Base-by-base conservation (phyloP, 1,140 invertebrate genomes). In the Hylyphantes graminicola region DNA sequence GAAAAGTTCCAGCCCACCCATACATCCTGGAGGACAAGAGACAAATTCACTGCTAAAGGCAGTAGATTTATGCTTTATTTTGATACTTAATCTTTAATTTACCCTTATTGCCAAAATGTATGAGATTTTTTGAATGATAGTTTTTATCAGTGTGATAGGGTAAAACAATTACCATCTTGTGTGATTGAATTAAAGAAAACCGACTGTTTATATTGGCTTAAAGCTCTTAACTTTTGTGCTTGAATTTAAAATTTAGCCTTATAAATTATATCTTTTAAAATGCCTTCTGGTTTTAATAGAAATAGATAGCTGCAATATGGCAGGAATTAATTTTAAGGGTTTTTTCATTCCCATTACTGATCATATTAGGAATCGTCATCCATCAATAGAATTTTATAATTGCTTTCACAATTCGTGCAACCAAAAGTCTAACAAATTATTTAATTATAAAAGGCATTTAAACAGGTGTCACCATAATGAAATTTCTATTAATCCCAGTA, bases 371-470 rank as follows among this genome's bases (percentile, higher is more conserved):
- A 73, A 10, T 13, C 19, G 50, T 9, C 70, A 73, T 73, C 70
- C 19, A 13, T 11, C 19, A 12, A 68, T 68, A 12, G 19, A 68
- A 51, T 13, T 13, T 73, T 73, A 50, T 51, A 53, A 50, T 35
- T 73, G 70, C 21, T 73, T 3, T 73, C 11, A 73, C 5, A 35
- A 51, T 3, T 50, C 12, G 2, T 73, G 70, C 50, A 73, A 53
- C 11, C 70, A 73, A 53, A 53, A 10, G 19, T 73, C 51, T 73
- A 73, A 2, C 4, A 73, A 73, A 19, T 53, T 73, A 50, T 73
- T 15, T 73, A 73, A 73, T 73, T 73, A 73, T 73, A 10, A 73
- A 51, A 35, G 70, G 12, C 70, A 67, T 35, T 35, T n/a, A n/a
- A 17, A 67, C 13, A 73, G 50, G 19, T 73, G 35, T 73, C 70